Conservation (phyloP, 1,140 invertebrate species). For the Papilio polyxenes region DNA sequence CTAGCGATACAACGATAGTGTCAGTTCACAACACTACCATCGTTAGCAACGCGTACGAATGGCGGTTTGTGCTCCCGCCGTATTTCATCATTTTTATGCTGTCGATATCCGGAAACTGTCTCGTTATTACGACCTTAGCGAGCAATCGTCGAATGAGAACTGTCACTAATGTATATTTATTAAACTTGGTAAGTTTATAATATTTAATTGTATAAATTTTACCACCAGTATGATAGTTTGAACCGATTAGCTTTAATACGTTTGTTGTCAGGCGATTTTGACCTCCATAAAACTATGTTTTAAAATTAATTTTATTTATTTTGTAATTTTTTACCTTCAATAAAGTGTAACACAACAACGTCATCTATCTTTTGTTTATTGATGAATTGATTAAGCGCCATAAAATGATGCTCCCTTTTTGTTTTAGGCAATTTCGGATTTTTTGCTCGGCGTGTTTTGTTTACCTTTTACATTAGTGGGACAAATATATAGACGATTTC, state of each 20-base stretch:
- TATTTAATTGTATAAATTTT: background rate
- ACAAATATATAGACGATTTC: conserved; percentile 89
- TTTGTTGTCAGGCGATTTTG: background rate
- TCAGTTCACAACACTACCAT: conserved; percentile 54
- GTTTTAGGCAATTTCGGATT: conserved; percentile 88
- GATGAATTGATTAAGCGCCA: background rate
- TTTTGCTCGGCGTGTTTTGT: conserved; percentile 91
- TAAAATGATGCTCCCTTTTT: conserved; percentile 20
- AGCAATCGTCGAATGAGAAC: conserved; percentile 93
- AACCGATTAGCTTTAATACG: too few species aligned
- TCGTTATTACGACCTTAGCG: conserved; percentile 90
- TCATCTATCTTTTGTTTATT: background rate
- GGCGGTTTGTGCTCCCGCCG: conserved; percentile 83
- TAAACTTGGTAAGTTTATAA: conserved; percentile 87
- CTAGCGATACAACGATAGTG: conserved; percentile 45
- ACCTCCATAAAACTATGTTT: background rate
- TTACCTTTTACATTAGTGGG: conserved; percentile 93
- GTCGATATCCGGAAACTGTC: conserved; percentile 88
- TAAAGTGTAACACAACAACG: background rate
- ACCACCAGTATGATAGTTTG: too few species aligned
- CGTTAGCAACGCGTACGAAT: conserved; percentile 70
- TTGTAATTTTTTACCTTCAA: background rate
- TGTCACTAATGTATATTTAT: conserved; percentile 92
- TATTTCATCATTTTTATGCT: conserved; percentile 90
- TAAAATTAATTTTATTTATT: background rate